These are phyloP conservation scores for Panthera leo DNA, from an alignment of 2,113 vertebrate genomes.

Conservation along the genomic window DNA sequence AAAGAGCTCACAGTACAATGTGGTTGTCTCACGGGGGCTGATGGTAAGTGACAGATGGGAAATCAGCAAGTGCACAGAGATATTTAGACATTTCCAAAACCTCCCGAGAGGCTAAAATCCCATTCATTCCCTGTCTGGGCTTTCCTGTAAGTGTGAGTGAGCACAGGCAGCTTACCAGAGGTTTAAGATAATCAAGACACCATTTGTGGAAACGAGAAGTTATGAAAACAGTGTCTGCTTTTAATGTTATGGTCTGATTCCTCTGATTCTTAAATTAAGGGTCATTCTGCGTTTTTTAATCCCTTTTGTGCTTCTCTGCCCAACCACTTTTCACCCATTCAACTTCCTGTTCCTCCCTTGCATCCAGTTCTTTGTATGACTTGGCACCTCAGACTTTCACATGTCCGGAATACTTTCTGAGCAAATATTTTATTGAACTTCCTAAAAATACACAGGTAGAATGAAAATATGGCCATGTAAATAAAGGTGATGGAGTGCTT, in stretches of 20 bases:
- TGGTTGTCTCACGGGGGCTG: no score
- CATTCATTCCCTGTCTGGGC: not conserved
- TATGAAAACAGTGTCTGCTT: slow-evolving; percentile 46
- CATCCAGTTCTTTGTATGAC: slow-evolving; percentile 70
- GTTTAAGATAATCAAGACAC: not conserved
- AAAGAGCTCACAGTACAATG: not conserved
- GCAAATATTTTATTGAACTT: slow-evolving; percentile 78
- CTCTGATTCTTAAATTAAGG: slow-evolving; percentile 51
- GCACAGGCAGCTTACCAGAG: not conserved
- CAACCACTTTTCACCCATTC: slow-evolving; percentile 68
- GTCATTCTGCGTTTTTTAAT: slow-evolving; percentile 27
- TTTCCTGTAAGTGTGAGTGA: not conserved
- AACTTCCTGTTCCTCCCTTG: slow-evolving; percentile 68
- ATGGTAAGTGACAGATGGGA: not conserved
- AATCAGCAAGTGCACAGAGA: not conserved
- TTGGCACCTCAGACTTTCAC: slow-evolving; percentile 64
- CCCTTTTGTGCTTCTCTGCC: slow-evolving; percentile 68
- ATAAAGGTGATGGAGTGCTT: slow-evolving; percentile 11
- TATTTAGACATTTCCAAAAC: not conserved
- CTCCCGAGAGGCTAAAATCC: not conserved
- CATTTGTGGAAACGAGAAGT: slow-evolving; percentile 41
- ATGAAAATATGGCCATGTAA: slow-evolving; percentile 44
- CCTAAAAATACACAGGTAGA: slow-evolving; percentile 71
- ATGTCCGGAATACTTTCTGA: slow-evolving; percentile 71
- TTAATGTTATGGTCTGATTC: slow-evolving; percentile 32